Percentiles rank a stretch among this genome's conserved stretches.
These are phyloP conservation scores for Paradoxurus hermaphroditus DNA, from an alignment of 2,113 vertebrate genomes.

Conservation along the genomic window DNA sequence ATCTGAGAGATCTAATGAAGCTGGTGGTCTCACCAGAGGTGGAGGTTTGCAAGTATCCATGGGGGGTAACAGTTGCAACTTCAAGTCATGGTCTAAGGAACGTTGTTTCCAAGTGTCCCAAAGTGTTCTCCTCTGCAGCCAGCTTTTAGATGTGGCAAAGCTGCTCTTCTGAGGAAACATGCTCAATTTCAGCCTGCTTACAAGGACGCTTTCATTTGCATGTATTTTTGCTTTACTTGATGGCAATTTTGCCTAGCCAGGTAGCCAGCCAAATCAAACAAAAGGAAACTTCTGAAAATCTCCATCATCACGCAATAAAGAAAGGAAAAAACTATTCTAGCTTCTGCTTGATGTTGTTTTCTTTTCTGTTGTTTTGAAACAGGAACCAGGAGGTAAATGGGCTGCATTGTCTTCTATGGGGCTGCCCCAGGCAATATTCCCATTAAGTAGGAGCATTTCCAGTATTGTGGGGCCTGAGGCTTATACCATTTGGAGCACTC, in stretches of 20 bases:
- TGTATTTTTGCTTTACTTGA: neutral
- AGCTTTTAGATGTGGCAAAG: neutral
- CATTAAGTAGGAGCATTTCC: neutral
- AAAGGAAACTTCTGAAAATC: neutral
- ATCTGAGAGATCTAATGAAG: neutral
- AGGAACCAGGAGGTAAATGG: neutral
- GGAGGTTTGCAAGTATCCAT: neutral
- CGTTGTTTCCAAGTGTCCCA: neutral
- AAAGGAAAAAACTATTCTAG: too few species aligned
- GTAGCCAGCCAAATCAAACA: neutral
- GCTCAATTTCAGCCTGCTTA: neutral
- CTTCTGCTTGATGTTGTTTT: neutral
- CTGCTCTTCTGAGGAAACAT: neutral
- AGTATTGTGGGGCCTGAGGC: neutral
- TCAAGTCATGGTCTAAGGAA: neutral
- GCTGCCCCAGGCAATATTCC: neutral
- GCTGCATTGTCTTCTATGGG: neutral
- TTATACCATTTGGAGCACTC: neutral
- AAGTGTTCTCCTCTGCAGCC: neutral
- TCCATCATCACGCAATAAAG: too few species aligned
- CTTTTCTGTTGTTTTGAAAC: neutral
- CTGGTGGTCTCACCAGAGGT: neutral
- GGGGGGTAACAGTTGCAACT: neutral
- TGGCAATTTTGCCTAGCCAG: conserved; percentile 1
- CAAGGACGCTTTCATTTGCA: neutral